Base-by-base conservation (phyloP, 2,113 vertebrate species). In the Pholis gunnellus region DNA sequence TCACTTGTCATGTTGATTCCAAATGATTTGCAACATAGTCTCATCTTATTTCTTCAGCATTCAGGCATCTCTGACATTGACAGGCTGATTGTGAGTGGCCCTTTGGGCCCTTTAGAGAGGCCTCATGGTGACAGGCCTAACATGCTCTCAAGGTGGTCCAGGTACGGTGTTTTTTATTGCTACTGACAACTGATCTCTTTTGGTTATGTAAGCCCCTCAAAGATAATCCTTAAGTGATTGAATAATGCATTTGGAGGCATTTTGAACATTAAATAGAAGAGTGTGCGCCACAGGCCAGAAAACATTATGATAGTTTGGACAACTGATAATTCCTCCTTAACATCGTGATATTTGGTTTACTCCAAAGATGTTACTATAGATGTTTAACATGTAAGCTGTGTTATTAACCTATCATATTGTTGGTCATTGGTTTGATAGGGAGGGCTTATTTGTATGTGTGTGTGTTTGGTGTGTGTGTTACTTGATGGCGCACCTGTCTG, bases 401-500 rank as follows among this genome's bases (percentile, higher is more conserved):
- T 50, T 38, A 76, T 65, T 44, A 22, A 10, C 3, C 13, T 5
- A 65, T 59, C 6, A 50, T 75, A 63, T 74, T 29, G 31, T 40
- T 57, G 60, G 84, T 73, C 59, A 63, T 50, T 73, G 31, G 60
- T 83, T 86, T 75, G 56, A 82, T 77, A 40, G 8, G 27, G 10
- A 78, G 38, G 60, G 13, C 65, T 78, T 81, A 18, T 67, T 57
- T 38, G 50, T 78, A n/a, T 65, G 76, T 27, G 59, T 79, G 29
- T 63, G 66, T 75, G 44, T 18, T 50, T 80, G 27, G 56, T 56
- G 46, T 72, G 84, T 85, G 79, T 57, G 60, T 65, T 79, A 64
- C 76, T 85, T 73, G 85, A 90, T 76, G 85, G 95, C 92, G 93
- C 96, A 97, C 96, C 96, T 97, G 96, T 97, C 96, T 96, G 95